These are phyloP conservation scores for Microcebus griseorufus DNA, from an alignment of 2,113 vertebrate genomes.

Conservation along the genomic window DNA sequence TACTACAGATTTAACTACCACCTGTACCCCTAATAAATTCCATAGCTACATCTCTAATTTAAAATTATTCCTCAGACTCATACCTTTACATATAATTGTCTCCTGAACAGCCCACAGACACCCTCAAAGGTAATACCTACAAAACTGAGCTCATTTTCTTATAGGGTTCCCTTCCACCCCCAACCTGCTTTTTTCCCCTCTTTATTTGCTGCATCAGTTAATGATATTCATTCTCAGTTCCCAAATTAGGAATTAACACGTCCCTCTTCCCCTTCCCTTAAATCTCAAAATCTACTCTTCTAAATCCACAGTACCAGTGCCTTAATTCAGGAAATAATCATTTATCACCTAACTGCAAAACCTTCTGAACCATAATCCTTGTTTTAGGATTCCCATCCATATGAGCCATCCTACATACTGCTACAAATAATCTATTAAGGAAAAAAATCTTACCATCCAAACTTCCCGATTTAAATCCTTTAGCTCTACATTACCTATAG, in stretches of 20 bases:
- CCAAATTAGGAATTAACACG: neutral
- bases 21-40: neutral
- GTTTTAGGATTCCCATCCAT: neutral
- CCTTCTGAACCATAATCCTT: neutral
- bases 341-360: neutral
- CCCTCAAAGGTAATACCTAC: neutral
- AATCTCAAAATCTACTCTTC: neutral
- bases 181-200: neutral
- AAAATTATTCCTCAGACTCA: neutral
- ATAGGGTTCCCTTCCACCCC: neutral
- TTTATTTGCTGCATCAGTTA: neutral
- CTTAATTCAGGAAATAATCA: neutral
- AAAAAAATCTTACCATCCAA: neutral
- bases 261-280: neutral
- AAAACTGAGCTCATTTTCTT: neutral
- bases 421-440: neutral
- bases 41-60: neutral
- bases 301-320: neutral
- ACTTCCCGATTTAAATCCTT: neutral
- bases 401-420: neutral
- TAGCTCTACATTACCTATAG: neutral
- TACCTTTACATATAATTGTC: neutral
- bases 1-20: conserved; percentile 1
- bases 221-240: neutral
- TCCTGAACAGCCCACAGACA: neutral